These are phyloP conservation scores for Actinostola sp. DNA, from an alignment of 92 coral and sea anemone species.

Conservation along the genomic window DNA sequence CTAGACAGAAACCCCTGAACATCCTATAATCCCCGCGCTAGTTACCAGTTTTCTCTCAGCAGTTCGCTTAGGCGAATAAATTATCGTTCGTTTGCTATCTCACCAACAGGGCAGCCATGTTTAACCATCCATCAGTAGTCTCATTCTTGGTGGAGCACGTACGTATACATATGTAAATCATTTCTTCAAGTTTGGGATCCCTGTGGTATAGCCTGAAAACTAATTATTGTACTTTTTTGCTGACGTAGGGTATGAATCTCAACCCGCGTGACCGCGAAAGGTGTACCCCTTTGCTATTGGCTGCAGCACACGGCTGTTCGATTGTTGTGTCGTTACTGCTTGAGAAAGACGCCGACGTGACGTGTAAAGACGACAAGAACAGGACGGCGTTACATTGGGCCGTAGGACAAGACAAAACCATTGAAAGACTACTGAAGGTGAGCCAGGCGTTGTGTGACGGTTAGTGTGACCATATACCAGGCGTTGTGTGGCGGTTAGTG, in stretches of 20 bases:
- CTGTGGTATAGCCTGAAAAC: too few relatives aligned
- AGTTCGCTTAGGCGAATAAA: neutral
- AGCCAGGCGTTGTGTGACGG: conserved; percentile 4
- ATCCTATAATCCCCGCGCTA: too few relatives aligned
- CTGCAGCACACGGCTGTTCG: conserved; percentile 92
- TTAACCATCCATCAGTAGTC: conserved; percentile 74
- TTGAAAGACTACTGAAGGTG: conserved; percentile 78
- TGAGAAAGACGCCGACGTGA: conserved; percentile 88
- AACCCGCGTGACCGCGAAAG: conserved; percentile 84
- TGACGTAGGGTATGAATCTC: conserved; percentile 58
- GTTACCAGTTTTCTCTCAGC: too few relatives aligned
- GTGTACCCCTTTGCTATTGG: conserved; percentile 81
- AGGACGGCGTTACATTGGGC: conserved; percentile 92
- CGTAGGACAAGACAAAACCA: conserved; percentile 88
- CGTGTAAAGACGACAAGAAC: conserved; percentile 75
- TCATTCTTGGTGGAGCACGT: conserved; percentile 77
- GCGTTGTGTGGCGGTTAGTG: too few relatives aligned
- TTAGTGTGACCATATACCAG: too few relatives aligned
- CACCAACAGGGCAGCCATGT: conserved; percentile 81
- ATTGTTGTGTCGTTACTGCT: conserved; percentile 77
- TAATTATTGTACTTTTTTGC: neutral
- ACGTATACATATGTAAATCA: conserved; percentile 14
- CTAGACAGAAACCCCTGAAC: too few relatives aligned
- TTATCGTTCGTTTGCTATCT: conserved; percentile 5
- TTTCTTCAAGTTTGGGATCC: too few relatives aligned